Conservation (phyloP, 1,140 invertebrate species). For the Sweltsa coloradensis region DNA sequence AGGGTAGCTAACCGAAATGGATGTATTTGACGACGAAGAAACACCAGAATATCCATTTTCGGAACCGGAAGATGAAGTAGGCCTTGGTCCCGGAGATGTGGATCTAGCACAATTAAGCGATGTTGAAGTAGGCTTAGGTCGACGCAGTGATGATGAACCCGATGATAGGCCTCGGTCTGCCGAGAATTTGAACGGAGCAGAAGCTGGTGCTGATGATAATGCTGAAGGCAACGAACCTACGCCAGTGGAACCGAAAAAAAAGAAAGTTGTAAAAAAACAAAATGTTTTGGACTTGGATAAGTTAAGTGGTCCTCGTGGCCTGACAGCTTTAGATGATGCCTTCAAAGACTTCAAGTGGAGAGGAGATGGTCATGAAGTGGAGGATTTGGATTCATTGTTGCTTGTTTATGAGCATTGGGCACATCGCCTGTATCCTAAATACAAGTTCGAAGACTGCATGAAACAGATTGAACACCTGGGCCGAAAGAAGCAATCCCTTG, state of each 20-base stretch:
- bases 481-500: slow-evolving; percentile 45
- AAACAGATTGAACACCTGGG: slow-evolving; percentile 71
- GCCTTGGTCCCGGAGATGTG: no score
- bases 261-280: slow-evolving; percentile 48
- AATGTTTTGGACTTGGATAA: slow-evolving; percentile 54
- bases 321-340: slow-evolving; percentile 60
- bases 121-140: no score
- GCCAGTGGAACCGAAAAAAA: slow-evolving; percentile 13
- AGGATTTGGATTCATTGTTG: slow-evolving; percentile 70
- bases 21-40: no score
- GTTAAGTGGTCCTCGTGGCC: slow-evolving; percentile 61
- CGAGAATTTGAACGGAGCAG: no score
- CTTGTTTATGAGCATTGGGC: slow-evolving; percentile 84
- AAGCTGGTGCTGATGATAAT: no score
- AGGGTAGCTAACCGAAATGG: no score
- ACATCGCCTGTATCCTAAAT: slow-evolving; percentile 78
- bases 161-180: no score
- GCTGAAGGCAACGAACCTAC: no score
- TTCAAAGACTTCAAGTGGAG: slow-evolving; percentile 74
- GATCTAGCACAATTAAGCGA: no score
- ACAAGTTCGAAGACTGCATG: slow-evolving; percentile 73
- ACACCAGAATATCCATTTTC: no score
- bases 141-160: no score
- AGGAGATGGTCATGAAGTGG: slow-evolving; percentile 71
- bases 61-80: no score